phyloP scores from a whole-genome alignment of 2,113 vertebrate genomes.

The Petaurus breviceps region DNA sequence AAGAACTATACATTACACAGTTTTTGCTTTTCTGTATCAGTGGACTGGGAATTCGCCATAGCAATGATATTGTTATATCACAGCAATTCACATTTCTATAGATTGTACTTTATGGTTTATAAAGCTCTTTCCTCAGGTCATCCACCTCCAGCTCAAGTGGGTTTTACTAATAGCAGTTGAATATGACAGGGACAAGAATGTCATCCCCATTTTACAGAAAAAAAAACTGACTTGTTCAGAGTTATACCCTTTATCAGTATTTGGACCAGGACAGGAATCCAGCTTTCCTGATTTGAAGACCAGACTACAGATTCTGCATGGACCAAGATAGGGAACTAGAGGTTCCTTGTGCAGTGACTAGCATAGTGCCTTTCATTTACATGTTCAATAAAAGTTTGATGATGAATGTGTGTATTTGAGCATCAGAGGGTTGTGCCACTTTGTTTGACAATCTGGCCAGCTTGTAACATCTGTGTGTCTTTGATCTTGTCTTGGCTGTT shows the following conservation, averaged over 20 bases:
- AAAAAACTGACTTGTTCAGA: not conserved
- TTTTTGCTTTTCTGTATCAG: not conserved
- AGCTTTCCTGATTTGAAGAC: not conserved
- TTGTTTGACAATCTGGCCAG: not conserved
- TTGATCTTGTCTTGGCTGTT: not conserved
- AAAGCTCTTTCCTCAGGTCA: not conserved
- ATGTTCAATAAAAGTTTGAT: not conserved
- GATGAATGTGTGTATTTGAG: not conserved
- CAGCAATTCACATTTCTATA: not conserved
- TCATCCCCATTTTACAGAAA: not conserved
- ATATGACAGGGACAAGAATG: not conserved
- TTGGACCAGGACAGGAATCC: not conserved
- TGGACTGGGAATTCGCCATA: not conserved
- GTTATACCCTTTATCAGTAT: not conserved
- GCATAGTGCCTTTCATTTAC: not conserved
- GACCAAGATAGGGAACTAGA: not conserved
- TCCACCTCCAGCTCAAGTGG: not conserved
- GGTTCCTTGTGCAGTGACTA: not conserved
- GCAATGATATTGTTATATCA: not conserved
- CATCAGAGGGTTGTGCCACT: not conserved
- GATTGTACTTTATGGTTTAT: not conserved
- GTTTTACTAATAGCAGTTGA: not conserved
- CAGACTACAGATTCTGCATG: not conserved
- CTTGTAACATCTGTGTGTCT: not conserved
- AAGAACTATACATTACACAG: not conserved